Percentiles rank a stretch among this genome's conserved stretches.
Evolutionary conservation across 2,113 vertebrate genomes (phyloP).

Genomic region (Platanista minor): DNA sequence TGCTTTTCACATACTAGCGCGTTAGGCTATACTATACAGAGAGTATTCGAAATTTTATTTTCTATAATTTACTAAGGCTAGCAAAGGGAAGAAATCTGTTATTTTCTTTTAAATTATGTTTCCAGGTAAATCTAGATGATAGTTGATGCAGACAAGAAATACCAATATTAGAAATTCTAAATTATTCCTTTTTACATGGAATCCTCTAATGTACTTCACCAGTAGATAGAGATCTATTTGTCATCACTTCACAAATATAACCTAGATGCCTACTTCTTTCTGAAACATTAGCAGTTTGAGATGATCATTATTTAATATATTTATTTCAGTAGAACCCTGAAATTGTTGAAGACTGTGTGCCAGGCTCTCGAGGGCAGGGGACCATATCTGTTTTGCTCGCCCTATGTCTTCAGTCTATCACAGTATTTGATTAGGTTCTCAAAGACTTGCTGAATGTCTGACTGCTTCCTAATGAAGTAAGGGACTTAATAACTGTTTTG

Average conservation of each 20-base stretch:
- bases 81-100: background rate
- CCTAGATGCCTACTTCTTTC: background rate
- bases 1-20: background rate
- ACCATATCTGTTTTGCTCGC: background rate
- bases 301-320: background rate
- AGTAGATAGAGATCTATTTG: background rate
- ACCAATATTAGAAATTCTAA: background rate
- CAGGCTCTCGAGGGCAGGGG: background rate
- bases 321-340: background rate
- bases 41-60: background rate
- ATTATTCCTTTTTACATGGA: background rate
- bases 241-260: background rate
- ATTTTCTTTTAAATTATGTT: slow-evolving; percentile 1
- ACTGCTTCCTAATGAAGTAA: slow-evolving; percentile 8
- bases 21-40: background rate
- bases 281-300: background rate
- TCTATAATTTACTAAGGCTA: background rate
- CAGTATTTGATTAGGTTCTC: background rate
- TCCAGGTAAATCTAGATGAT: background rate
- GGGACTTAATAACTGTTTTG: background rate
- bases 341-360: background rate
- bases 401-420: background rate
- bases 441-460: background rate
- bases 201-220: background rate
- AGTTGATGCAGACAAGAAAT: background rate